Conservation (phyloP, 2,797 vertebrate genomes). For the Florisuga fusca region DNA sequence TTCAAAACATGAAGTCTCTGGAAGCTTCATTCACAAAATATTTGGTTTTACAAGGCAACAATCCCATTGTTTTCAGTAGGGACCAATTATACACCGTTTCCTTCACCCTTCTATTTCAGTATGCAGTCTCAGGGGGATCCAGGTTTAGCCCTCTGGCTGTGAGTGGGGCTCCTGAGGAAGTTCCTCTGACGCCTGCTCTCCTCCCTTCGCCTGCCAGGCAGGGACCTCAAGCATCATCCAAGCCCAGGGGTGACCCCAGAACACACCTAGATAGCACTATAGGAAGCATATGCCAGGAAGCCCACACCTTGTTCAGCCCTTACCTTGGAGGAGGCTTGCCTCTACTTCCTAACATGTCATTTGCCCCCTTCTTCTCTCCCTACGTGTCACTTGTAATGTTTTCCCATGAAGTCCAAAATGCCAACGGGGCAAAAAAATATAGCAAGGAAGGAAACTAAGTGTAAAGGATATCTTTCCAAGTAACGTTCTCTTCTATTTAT, state of each 20-base stretch:
- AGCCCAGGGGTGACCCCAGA: background rate
- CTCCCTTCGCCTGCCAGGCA: background rate
- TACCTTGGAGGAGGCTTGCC: background rate
- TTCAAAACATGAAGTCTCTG: background rate
- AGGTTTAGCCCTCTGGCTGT: background rate
- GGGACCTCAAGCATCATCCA: background rate
- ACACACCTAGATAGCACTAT: background rate
- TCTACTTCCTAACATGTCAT: background rate
- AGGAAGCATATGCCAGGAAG: background rate
- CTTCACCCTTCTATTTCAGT: background rate
- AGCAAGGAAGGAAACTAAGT: background rate
- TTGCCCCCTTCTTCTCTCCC: background rate
- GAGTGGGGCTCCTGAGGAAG: background rate
- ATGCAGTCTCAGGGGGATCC: background rate
- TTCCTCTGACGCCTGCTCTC: background rate
- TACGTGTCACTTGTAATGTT: background rate
- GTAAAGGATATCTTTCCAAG: background rate
- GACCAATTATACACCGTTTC: background rate
- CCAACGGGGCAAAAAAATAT: background rate
- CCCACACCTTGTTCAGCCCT: background rate
- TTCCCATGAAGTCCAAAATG: background rate
- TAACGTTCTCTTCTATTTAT: background rate
- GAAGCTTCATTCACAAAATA: conserved; percentile 29
- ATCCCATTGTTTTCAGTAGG: background rate
- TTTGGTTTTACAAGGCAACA: conserved; percentile 5